Percentiles rank a stretch among this genome's conserved stretches.
phyloP scores from a whole-genome alignment of 1,140 invertebrate genomes.

The Monochamus saltuarius region DNA sequence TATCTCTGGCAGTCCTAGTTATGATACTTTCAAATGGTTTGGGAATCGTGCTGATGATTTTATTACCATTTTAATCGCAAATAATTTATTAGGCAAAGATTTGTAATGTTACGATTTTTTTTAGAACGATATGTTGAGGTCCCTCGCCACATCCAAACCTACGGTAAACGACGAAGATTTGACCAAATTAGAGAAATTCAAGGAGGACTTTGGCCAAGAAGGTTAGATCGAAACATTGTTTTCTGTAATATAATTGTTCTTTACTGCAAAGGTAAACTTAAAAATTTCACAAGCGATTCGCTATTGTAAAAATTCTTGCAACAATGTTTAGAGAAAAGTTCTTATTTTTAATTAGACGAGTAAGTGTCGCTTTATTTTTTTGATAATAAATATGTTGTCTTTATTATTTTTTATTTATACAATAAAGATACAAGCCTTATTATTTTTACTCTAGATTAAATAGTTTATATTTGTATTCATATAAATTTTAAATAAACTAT shows the following conservation, averaged over 20 bases:
- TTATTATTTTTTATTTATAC: conserved; percentile 13
- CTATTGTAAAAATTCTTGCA: background rate
- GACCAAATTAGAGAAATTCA: conserved; percentile 93
- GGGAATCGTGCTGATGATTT: too few species aligned
- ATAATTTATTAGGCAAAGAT: background rate
- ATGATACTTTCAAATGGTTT: too few species aligned
- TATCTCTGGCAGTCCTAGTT: too few species aligned
- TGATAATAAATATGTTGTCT: conserved; percentile 13
- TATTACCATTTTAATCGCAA: too few species aligned
- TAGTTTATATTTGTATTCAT: conserved; percentile 35
- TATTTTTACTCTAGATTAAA: conserved; percentile 25
- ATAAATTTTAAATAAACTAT: conserved; percentile 6
- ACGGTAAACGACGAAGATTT: conserved; percentile 98
- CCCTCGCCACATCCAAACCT: conserved; percentile 91
- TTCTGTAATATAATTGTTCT: conserved; percentile 9
- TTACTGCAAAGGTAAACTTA: conserved; percentile 1
- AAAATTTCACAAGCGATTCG: conserved; percentile 2
- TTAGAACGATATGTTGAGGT: conserved; percentile 92
- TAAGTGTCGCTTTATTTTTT: conserved; percentile 16
- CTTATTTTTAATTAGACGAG: background rate
- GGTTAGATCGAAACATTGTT: conserved; percentile 63
- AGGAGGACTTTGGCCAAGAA: conserved; percentile 98
- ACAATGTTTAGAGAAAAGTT: background rate
- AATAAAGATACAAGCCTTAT: conserved; percentile 24
- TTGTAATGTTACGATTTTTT: conserved; percentile 43